Percentiles rank a stretch among this genome's conserved stretches.
phyloP scores from a whole-genome alignment of 2,888 invertebrate species.

The Mactromeris polynyma region DNA sequence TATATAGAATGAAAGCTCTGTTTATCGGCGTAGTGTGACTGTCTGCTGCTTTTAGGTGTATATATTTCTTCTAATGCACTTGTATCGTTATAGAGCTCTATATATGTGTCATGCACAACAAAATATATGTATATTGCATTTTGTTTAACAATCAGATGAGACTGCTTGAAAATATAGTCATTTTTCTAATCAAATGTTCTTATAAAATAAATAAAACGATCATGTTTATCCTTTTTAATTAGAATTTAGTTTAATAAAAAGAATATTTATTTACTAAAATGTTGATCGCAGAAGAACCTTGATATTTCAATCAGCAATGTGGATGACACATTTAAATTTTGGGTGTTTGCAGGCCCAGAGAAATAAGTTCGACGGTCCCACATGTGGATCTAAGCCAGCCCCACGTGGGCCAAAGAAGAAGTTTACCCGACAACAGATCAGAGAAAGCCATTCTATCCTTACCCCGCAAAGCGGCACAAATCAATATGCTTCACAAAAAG shows the following conservation, averaged over 20 bases:
- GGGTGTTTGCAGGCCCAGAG: conserved; percentile 83
- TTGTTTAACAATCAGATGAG: conserved; percentile 21
- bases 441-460: conserved; percentile 80
- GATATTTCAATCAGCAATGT: not conserved
- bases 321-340: conserved; percentile 33
- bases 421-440: conserved; percentile 83
- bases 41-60: conserved; percentile 42
- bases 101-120: conserved; percentile 34
- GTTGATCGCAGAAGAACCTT: not conserved
- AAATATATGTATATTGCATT: conserved; percentile 31
- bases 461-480: conserved; percentile 85
- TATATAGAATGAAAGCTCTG: conserved; percentile 54
- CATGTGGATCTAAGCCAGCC: conserved; percentile 84
- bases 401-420: conserved; percentile 71
- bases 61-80: conserved; percentile 28
- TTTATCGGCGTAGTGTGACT: conserved; percentile 53
- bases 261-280: not conserved
- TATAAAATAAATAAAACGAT: no score
- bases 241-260: not conserved
- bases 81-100: conserved; percentile 1
- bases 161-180: conserved; percentile 6
- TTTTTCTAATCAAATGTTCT: not conserved
- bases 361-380: conserved; percentile 83
- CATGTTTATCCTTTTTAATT: not conserved
- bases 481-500: conserved; percentile 85